Evolutionary conservation across 1,140 invertebrate species (phyloP).

Genomic region (Cyphomyrmex costatus): DNA sequence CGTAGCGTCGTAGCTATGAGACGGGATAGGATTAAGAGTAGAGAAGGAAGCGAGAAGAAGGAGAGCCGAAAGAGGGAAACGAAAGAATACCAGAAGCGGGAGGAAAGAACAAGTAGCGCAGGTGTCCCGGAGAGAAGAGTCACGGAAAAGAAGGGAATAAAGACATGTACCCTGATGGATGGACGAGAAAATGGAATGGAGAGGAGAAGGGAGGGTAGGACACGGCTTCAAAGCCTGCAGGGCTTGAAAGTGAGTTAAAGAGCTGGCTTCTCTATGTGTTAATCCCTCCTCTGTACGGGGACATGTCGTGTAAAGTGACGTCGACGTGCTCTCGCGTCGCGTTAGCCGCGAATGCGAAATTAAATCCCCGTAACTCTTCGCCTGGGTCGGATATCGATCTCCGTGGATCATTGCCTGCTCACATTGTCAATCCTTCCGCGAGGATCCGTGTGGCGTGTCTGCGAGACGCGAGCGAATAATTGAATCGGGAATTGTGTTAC

Average conservation of each 20-base stretch:
- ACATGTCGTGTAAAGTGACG: background rate
- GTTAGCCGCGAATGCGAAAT: slow-evolving; percentile 28
- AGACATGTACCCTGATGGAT: background rate
- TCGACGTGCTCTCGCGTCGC: slow-evolving; percentile 12
- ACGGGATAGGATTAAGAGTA: background rate
- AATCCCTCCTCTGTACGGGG: background rate
- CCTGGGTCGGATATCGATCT: background rate
- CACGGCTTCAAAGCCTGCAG: background rate
- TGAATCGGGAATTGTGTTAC: slow-evolving; percentile 17
- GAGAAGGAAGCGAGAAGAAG: slow-evolving; percentile 7
- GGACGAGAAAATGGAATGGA: slow-evolving; percentile 21
- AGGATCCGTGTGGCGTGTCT: background rate
- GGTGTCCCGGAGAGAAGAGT: background rate
- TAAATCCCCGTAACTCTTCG: background rate
- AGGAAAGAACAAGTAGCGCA: background rate
- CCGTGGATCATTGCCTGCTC: background rate
- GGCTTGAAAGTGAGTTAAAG: slow-evolving; percentile 39
- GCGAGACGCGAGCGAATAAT: slow-evolving; percentile 20
- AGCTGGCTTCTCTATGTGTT: background rate
- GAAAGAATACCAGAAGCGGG: slow-evolving; percentile 4
- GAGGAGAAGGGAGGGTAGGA: background rate
- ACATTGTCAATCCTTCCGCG: background rate
- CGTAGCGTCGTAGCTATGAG: slow-evolving; percentile 29
- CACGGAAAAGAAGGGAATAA: background rate
- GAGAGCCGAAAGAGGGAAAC: slow-evolving; percentile 1